Evolutionary conservation across 2,797 vertebrate genomes (phyloP), one percentile per base, ranked within the genome.

Genomic region (Amblyraja radiata): DNA sequence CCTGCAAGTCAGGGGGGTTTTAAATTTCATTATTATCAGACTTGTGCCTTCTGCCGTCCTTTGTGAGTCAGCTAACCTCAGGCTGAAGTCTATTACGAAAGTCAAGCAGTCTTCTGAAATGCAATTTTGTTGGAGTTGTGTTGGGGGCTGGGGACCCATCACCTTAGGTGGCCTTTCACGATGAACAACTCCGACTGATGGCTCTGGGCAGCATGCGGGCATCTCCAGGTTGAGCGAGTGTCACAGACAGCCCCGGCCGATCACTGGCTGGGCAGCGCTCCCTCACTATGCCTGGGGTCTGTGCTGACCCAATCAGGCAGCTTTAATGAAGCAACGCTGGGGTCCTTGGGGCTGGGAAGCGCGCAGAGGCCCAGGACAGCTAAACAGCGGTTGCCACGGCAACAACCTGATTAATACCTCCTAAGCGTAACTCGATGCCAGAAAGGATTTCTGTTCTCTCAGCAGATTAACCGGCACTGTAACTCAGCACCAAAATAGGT

Each of bases 381-480:
- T 77, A 74, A 3, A n/a, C 63, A 46, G 46, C 46, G 63, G 88
- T 94, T 94, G 94, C 94, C 84, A 5, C 94, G 94, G 6, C 68
- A 94, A 93, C 93, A 14, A 0, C 0, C 58, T 93, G 76, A 23
- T 93, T 1, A 0, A 94, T 54, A 73, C 23, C 36, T 93, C 76
- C 63, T 1, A 0, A 0, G 65, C 83, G n/a, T 28, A 92, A 76
- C 13, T 58, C 14, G 14, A 18, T 0, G 58, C 4, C 32, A 8
- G 23, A 14, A 63, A 46, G 92, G 36, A 21, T 78, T 68, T 68
- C 63, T 0, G 0, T 80, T 76, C 83, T 93, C 93, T 54, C 71
- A 8, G 28, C 39, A 93, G 88, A 92, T 25, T 32, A 74, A 93
- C n/a, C 16, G 23, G 73, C 21, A 7, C 90, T 11, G 68, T 54